Evolutionary conservation across 2,797 vertebrate genomes (phyloP).

Genomic region (Chlorospingus flavigularis): DNA sequence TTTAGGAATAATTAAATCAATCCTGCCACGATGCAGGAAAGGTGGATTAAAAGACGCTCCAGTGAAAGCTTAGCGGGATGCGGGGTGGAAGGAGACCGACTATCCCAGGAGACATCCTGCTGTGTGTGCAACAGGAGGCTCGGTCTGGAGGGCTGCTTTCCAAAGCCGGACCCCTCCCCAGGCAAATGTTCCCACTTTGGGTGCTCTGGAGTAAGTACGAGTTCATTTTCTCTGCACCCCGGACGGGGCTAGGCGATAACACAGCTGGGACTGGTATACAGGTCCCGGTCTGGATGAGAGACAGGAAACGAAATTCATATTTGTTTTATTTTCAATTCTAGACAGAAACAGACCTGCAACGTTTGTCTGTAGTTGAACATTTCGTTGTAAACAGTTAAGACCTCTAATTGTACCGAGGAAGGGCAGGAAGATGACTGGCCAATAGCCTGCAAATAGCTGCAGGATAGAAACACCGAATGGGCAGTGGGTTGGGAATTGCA

Average conservation of each 20-base stretch:
- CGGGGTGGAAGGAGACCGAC: not conserved
- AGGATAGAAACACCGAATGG: not conserved
- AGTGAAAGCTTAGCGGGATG: conserved; percentile 35
- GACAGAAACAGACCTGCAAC: not conserved
- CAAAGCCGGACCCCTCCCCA: not conserved
- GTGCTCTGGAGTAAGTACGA: not conserved
- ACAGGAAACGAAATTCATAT: not conserved
- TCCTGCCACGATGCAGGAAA: conserved; percentile 21
- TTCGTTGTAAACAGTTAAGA: not conserved
- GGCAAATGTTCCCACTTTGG: not conserved
- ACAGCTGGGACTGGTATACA: not conserved
- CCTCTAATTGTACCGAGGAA: not conserved
- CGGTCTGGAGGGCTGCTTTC: not conserved
- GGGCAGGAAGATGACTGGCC: not conserved
- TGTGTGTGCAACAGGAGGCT: not conserved
- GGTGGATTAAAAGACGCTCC: conserved; percentile 49
- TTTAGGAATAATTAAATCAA: conserved; percentile 63
- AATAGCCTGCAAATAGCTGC: not conserved
- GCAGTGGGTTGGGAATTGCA: not conserved
- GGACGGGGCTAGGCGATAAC: not conserved
- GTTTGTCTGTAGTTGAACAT: not conserved
- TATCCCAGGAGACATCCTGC: not conserved
- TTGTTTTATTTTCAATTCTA: not conserved
- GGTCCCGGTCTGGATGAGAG: not conserved
- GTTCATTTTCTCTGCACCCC: not conserved